phyloP scores from a whole-genome alignment of 2,113 vertebrate species.

The Hystrix brachyura region DNA sequence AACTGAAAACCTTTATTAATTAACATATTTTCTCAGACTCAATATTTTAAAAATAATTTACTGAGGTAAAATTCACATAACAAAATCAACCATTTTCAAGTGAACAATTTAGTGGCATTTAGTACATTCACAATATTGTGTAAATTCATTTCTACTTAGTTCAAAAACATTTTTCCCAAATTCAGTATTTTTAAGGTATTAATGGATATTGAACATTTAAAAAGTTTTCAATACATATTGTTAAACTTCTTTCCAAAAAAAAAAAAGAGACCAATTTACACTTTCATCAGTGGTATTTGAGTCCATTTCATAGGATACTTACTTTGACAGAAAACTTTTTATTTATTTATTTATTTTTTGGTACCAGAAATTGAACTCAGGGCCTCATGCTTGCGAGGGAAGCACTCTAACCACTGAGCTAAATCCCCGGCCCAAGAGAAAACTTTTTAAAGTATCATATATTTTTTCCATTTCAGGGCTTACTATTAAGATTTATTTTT shows the following conservation, averaged over 20 bases:
- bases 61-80: background rate
- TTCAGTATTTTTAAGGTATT: slow-evolving; percentile 5
- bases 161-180: background rate
- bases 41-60: slow-evolving; percentile 19
- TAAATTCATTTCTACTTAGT: background rate
- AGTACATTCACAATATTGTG: background rate
- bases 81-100: slow-evolving; percentile 35
- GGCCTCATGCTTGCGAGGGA: too few relatives aligned
- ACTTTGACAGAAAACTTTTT: background rate
- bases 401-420: too few relatives aligned
- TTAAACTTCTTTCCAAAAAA: background rate
- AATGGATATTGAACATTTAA: background rate
- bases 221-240: background rate
- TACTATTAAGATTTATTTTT: background rate
- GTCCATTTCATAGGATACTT: background rate
- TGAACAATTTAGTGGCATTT: background rate
- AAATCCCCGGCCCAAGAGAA: background rate
- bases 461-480: slow-evolving; percentile 10
- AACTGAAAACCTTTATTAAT: background rate
- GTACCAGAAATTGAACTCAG: too few relatives aligned
- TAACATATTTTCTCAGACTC: slow-evolving; percentile 37
- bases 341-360: too few relatives aligned
- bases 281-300: background rate
- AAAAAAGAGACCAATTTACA: background rate
- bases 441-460: background rate